Percentiles rank a stretch among this genome's conserved stretches.
Evolutionary conservation across 2,797 vertebrate genomes (phyloP).

Genomic region (Antennarius maculatus): DNA sequence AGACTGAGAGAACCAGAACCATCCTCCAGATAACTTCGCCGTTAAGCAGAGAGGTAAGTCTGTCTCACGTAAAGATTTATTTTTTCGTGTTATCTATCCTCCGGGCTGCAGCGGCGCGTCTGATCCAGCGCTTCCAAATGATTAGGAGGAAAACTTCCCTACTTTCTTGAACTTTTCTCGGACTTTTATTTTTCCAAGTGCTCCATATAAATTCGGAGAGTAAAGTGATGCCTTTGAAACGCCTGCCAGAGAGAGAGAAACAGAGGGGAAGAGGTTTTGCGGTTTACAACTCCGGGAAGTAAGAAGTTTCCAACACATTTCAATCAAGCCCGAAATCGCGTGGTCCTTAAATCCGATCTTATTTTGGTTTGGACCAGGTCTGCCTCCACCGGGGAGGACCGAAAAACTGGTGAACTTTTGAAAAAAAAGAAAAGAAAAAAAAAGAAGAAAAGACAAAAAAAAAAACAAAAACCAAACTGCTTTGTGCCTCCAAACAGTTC

Average conservation of each 20-base stretch:
- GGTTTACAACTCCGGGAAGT: conserved; percentile 80
- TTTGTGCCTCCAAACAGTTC: conserved; percentile 67
- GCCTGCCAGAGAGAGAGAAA: conserved; percentile 58
- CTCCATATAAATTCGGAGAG: conserved; percentile 45
- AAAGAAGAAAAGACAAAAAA: too few species aligned
- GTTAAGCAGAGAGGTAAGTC: conserved; percentile 66
- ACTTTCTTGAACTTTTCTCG: conserved; percentile 30
- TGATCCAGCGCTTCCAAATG: conserved; percentile 6
- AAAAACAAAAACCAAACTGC: conserved; percentile 30
- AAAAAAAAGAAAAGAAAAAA: conserved; percentile 21
- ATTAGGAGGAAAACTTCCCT: neutral
- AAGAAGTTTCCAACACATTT: conserved; percentile 77
- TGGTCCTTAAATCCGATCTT: conserved; percentile 58
- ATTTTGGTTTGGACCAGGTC: conserved; percentile 28
- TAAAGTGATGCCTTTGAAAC: conserved; percentile 72
- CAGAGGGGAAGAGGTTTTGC: conserved; percentile 59
- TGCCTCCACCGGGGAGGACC: neutral
- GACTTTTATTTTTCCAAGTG: conserved; percentile 18
- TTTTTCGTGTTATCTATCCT: neutral
- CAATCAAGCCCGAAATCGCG: conserved; percentile 71
- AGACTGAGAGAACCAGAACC: conserved; percentile 36
- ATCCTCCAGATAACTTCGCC: conserved; percentile 46
- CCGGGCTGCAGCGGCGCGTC: conserved; percentile 4
- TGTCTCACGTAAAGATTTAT: conserved; percentile 3
- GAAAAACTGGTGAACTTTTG: conserved; percentile 44